These are phyloP conservation scores for Drosophila leontia DNA, from an alignment of 1,140 invertebrate genomes.

Conservation along the genomic window DNA sequence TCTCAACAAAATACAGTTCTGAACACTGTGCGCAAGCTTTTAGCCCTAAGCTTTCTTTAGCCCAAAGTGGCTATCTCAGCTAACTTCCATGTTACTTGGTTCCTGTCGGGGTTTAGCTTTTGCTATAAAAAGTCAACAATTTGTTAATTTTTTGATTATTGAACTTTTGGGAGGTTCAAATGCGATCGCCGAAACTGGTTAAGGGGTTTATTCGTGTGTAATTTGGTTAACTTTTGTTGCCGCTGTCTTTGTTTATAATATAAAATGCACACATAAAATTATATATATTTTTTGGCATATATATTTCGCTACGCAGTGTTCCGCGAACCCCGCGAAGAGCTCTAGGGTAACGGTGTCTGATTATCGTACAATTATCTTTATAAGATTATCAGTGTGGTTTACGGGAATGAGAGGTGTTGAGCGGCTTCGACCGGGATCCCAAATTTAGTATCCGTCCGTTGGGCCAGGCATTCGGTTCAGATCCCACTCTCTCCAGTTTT, in stretches of 20 bases:
- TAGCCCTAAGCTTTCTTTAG: not conserved
- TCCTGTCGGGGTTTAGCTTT: not conserved
- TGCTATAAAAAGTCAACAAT: conserved; percentile 19
- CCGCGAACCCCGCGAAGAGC: not conserved
- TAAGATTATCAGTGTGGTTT: conserved; percentile 43
- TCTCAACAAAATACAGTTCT: not conserved
- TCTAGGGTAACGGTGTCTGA: not conserved
- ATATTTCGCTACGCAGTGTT: conserved; percentile 3
- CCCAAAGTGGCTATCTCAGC: not conserved
- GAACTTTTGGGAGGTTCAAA: conserved; percentile 38
- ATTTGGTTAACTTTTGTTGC: conserved; percentile 6
- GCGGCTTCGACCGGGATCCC: conserved; percentile 42
- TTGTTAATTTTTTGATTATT: conserved; percentile 26
- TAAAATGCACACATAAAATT: conserved; percentile 17
- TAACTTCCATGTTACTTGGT: not conserved
- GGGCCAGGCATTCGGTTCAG: conserved; percentile 45
- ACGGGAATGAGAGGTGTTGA: conserved; percentile 37
- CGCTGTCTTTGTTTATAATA: conserved; percentile 12
- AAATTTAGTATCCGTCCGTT: conserved; percentile 62
- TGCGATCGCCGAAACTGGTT: conserved; percentile 39
- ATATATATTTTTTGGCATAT: conserved; percentile 18
- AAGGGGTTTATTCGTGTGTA: not conserved
- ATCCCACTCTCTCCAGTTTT: conserved; percentile 1
- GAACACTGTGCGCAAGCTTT: not conserved
- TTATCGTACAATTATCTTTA: conserved; percentile 52